Base-by-base conservation (phyloP, 2,797 vertebrate genomes). In the Syndactyla subalaris region DNA sequence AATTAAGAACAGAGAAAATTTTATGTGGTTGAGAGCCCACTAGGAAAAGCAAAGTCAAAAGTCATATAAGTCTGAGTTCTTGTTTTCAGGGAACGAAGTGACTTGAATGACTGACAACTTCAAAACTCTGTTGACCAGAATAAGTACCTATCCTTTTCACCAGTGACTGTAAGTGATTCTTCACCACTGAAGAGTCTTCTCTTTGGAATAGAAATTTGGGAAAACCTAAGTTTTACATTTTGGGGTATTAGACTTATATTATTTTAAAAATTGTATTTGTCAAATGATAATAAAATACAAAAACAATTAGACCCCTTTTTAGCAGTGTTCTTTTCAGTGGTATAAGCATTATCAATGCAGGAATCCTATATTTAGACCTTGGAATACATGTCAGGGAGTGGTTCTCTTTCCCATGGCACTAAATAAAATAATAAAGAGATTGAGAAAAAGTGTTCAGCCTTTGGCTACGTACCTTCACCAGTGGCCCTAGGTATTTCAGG, bases 1-100 rank as follows among this genome's bases (percentile, higher is more conserved):
- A 72, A 67, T 91, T 91, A 78, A 84, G 62, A 39, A 27, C 62
- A 66, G 85, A 68, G 58, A 92, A 43, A 74, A 77, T 83, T 80
- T 79, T 72, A 12, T 68, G 76, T 92, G 57, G 14, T 78, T 95
- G 51, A 87, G 81, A 84, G 18, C 27, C 34, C 23, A 57, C 59
- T 83, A 92, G 67, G 55, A 91, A 66, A 76, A 88, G 51, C 54
- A 45, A 72, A 80, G 36, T 78, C 10, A 45, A 30, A 74, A 75
- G 15, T 78, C 8, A 36, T 62, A 26, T 32, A 61, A 77, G 52
- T 54, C 63, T 75, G 36, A 51, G 76, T 92, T 93, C 52, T 68
- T 89, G 26, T 73, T 88, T 74, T 92, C 10, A 21, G 38, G 84
- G 79, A 80, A 78, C 21, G 84, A 78, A 76, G 58, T 66, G 29